Percentiles rank a stretch among this genome's conserved stretches.
phyloP scores from a whole-genome alignment of 2,797 vertebrate species.

The Sebastes cheni region DNA sequence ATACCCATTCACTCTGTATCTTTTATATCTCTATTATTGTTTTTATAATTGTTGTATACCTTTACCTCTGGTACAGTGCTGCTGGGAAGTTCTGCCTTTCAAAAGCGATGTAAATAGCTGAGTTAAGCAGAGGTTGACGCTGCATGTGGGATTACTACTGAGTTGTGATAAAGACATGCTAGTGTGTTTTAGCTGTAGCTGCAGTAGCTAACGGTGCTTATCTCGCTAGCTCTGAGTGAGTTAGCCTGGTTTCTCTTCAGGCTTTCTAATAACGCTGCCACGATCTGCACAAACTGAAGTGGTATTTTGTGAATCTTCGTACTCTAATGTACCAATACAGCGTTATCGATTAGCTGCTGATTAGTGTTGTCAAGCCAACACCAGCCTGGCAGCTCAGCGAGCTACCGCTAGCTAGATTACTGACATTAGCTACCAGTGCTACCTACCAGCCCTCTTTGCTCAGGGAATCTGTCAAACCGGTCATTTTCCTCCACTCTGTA shows the following conservation, averaged over 20 bases:
- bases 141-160: too few relatives aligned
- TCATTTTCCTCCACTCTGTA: conserved; percentile 73
- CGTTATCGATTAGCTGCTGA: neutral
- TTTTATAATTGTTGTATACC: too few relatives aligned
- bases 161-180: neutral
- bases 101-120: neutral
- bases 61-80: too few relatives aligned
- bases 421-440: conserved; percentile 45
- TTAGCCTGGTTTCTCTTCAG: neutral
- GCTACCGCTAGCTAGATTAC: conserved; percentile 39
- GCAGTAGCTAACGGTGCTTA: conserved; percentile 4
- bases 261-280: too few relatives aligned
- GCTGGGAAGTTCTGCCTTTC: neutral
- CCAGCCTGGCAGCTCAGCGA: conserved; percentile 9
- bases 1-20: too few relatives aligned
- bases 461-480: conserved; percentile 75
- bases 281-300: accelerated
- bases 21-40: too few relatives aligned
- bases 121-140: neutral
- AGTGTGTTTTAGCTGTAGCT: conserved; percentile 32
- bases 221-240: neutral
- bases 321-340: neutral
- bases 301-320: too few relatives aligned
- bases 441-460: conserved; percentile 86
- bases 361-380: conserved; percentile 5